Base-by-base conservation (phyloP, 2,797 vertebrate species). In the Borostomias antarcticus region DNA sequence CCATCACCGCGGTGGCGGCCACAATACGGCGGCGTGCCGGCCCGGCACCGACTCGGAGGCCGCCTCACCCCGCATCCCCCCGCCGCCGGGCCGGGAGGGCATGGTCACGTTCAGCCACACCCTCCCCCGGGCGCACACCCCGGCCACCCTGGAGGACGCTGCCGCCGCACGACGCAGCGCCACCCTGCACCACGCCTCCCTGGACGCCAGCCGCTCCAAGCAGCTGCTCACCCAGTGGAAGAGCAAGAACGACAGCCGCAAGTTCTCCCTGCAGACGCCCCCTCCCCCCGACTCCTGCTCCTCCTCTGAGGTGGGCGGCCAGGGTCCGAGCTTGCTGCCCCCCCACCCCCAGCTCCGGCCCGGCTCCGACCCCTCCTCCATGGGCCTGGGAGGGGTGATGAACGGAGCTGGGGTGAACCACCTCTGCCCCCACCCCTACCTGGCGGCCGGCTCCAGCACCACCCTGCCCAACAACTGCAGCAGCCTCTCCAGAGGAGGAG, bases 151-250 rank as follows among this genome's bases (percentile, higher is more conserved):
- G 45, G 96, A 98, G 75, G 96, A 98, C 64, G 91, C 93, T 0
- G 93, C 93, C 4, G 91, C 93, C 0, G 93, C 93, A 4, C 88
- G 94, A 33, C 93, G 94, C 70, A 96, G 96, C 0, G 94, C 95
- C 64, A 94, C 93, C 28, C 95, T 98, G n/a, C n/a, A n/a, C 72
- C 95, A 98, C 78, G 93, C 95, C 4, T 96, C 98, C 1, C 95
- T 98, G 94, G 97, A 99, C 82, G 95, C 95, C 0, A 95, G 94
- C 25, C 92, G 96, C 17, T 98, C 97, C 30, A 98, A 98, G 77
- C 97, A 98, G 84, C 93, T 99, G 62, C 91, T 99, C 35, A 96
- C 96, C 15, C 98, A 99, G 73, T 99, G 97, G 98, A 98, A 98
- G 86, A 98, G 89, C 74, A 98, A 96, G 87, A 96, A 95, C 15